Evolutionary conservation across 2,888 invertebrate genomes (phyloP).

Genomic region (Chromoteleia sp.): DNA sequence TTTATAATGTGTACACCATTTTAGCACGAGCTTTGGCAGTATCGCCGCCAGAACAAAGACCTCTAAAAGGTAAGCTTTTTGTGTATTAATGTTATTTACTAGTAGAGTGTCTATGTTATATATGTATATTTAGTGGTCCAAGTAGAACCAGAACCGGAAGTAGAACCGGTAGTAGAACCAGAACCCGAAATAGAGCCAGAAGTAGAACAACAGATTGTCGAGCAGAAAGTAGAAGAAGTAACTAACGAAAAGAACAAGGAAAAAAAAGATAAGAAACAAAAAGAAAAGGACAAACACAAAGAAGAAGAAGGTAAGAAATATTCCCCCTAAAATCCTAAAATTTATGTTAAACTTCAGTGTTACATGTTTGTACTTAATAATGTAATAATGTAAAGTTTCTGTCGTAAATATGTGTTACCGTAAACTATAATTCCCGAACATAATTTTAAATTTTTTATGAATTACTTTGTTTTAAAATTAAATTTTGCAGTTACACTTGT

Average conservation of each 20-base stretch:
- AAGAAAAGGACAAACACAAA: constrained; percentile 66
- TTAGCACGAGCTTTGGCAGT: constrained; percentile 80
- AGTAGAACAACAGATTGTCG: constrained; percentile 48
- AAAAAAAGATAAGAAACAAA: constrained; percentile 69
- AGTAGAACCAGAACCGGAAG: constrained; percentile 65
- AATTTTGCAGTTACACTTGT: background rate
- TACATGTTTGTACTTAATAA: no score
- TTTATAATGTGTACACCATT: constrained; percentile 69
- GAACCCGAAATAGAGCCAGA: constrained; percentile 67
- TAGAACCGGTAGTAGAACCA: constrained; percentile 60
- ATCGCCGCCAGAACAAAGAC: constrained; percentile 67
- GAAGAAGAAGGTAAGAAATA: constrained; percentile 69
- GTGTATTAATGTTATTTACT: constrained; percentile 30
- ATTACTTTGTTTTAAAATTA: no score
- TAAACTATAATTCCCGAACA: background rate
- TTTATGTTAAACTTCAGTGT: no score
- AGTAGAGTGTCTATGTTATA: constrained; percentile 57
- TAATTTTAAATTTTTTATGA: no score
- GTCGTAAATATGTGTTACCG: background rate
- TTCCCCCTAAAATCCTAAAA: constrained; percentile 5
- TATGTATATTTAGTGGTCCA: constrained; percentile 65
- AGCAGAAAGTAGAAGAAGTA: constrained; percentile 67
- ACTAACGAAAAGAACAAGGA: constrained; percentile 73
- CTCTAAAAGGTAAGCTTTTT: constrained; percentile 73
- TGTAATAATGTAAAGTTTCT: no score